Base-by-base conservation (phyloP, 2,888 invertebrate species). In the Epistrophella euchroma region DNA sequence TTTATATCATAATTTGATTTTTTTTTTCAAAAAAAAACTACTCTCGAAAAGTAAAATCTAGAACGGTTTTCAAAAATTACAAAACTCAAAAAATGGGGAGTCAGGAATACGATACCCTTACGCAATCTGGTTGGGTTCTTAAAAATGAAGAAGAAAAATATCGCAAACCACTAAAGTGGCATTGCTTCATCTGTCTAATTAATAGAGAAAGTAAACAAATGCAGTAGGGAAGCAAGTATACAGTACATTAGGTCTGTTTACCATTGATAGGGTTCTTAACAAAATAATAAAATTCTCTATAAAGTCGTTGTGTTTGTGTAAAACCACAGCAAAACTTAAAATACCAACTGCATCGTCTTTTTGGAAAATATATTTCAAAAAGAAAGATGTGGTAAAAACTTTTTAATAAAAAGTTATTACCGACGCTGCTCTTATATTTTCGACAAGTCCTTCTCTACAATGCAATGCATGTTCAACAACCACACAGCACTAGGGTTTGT, bases 351-450 rank as follows among this genome's bases (percentile, higher is more conserved):
- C 68, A 40, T 75, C 52, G 70, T 70, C 70, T 43, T 43, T 52
- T 40, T 22, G 40, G 71, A 3, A 66, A 71, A 56, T 52, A 62
- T 52, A 40, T 68, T 22, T 37, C 56, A 56, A 37, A 19, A 68
- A 52, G 56, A 74, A 47, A 71, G 35, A 37, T 80, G 81, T 77
- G 76, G 76, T 73, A 72, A 83, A 85, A 87, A 87, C 60, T 87
- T 87, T 87, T 87, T 87, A 87, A 87, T 87, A 87, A 87, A 83
- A 87, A 87, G 82, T 83, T 87, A 87, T 87, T 87, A 87, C 87
- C 83, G 52, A 70, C 82, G 82, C 73, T 73, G 82, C 82, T 74
- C 82, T 82, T 71, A 86, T 86, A 78, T 86, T 82, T 86, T 86
- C 77, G 77, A 86, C 78, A 78, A 77, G 71, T 78, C 62, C 74